These are phyloP conservation scores for Lonchura striata DNA, from an alignment of 2,113 vertebrate species.

Conservation along the genomic window DNA sequence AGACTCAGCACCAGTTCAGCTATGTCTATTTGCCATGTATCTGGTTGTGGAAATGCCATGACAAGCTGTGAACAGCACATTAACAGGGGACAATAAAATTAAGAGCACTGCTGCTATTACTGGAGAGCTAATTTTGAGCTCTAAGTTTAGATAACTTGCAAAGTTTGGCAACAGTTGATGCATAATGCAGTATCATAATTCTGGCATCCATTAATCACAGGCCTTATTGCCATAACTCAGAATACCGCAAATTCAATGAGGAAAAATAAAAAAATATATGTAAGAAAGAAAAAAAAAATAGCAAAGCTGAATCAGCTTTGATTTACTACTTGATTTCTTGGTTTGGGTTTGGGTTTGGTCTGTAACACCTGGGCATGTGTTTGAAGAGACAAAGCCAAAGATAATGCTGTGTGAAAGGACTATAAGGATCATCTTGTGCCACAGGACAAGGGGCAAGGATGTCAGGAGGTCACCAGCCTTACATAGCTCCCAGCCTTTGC, in stretches of 20 bases:
- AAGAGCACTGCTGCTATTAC: not conserved
- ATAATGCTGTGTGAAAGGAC: not conserved
- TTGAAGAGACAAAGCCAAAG: not conserved
- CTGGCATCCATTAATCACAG: not conserved
- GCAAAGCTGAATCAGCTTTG: not conserved
- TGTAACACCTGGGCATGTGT: not conserved
- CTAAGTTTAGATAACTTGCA: not conserved
- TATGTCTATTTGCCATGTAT: not conserved
- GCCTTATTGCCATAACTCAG: not conserved
- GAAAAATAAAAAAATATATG: no score
- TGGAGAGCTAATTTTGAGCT: not conserved
- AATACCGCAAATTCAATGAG: not conserved
- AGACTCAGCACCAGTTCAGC: not conserved
- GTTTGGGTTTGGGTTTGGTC: not conserved
- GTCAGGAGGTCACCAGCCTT: not conserved
- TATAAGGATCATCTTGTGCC: not conserved
- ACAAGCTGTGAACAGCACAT: not conserved
- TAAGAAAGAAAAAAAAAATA: no score
- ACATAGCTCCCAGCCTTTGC: rapidly evolving
- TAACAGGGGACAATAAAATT: not conserved
- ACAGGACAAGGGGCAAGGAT: rapidly evolving
- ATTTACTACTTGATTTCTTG: not conserved
- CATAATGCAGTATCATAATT: not conserved
- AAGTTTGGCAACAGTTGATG: not conserved
- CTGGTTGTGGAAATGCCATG: not conserved